Conservation (phyloP, 2,797 vertebrate genomes). For the Loris lydekkerianus region DNA sequence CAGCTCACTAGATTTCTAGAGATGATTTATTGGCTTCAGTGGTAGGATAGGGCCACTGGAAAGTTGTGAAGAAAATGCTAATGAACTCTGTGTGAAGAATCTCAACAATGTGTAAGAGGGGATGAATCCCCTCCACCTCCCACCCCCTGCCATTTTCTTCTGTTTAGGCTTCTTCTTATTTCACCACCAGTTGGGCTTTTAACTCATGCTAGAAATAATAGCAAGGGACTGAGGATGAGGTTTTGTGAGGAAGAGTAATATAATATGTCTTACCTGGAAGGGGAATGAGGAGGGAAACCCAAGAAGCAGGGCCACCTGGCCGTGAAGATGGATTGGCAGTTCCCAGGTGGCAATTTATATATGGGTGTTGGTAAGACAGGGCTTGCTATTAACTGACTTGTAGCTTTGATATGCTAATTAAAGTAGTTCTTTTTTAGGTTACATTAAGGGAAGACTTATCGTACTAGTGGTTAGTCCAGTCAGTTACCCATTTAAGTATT, state of each 20-base stretch:
- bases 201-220: constrained; percentile 68
- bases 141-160: neutral
- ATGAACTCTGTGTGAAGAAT: constrained; percentile 7
- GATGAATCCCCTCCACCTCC: constrained; percentile 26
- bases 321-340: constrained; percentile 42
- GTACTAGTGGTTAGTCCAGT: constrained; percentile 57
- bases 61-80: constrained; percentile 50
- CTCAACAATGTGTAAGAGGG: neutral
- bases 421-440: constrained; percentile 62
- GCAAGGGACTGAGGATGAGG: constrained; percentile 41
- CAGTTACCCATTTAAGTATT: constrained; percentile 46
- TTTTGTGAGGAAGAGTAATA: constrained; percentile 63
- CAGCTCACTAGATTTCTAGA: constrained; percentile 36
- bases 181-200: constrained; percentile 22
- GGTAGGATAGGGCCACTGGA: neutral
- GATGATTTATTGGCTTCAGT: constrained; percentile 6
- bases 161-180: neutral
- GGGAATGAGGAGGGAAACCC: constrained; percentile 63
- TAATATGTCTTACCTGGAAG: constrained; percentile 66
- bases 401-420: constrained; percentile 74
- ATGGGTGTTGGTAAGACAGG: constrained; percentile 59
- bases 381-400: constrained; percentile 45
- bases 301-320: constrained; percentile 67
- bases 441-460: constrained; percentile 21
- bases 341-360: constrained; percentile 67